Evolutionary conservation across 2,888 invertebrate species (phyloP), one percentile per base, ranked within the genome.

Genomic region (Synanthedon formicaeformis): DNA sequence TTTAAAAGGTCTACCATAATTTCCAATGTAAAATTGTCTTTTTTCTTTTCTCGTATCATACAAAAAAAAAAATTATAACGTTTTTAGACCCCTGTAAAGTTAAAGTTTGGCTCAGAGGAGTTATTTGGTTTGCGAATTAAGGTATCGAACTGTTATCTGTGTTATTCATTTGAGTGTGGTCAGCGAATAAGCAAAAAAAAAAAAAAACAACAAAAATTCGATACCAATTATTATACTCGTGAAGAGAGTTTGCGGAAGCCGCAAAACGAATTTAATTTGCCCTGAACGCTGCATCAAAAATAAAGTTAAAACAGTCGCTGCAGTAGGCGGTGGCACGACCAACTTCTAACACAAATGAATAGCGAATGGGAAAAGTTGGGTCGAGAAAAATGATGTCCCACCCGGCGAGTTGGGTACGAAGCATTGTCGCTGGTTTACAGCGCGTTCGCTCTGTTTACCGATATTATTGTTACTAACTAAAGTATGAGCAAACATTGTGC

Each of bases 291-390:
- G 87, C 86, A 86, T 85, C 87, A 85, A 83, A 83, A 85, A 85
- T 85, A 86, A 85, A 86, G 85, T 86, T 86, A 84, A 86, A 86
- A 86, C 84, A 86, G 86, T 84, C 81, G 78, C 76, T 82, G 85
- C 84, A 84, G 79, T 78, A 75, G 81, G 79, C 77, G 73, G 76
- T 65, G 66, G 78, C 67, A 81, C 80, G 84, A 61, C 73, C 74
- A 87, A 86, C 86, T 87, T 86, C 84, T 85, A 86, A 87, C 86
- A 82, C 84, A 84, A 86, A 87, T 87, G 87, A 87, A 87, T 86
- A 87, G 83, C 80, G 85, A 87, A 86, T 86, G 84, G 82, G 84
- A 76, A 86, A 87, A 87, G 87, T 87, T 87, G 76, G 69, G 73
- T 67, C 68, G 81, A 82, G 84, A 86, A 87, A 87, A 87, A 86